A percentile compares a stretch with the other conserved stretches of the same genome.
phyloP scores from a whole-genome alignment of 2,113 vertebrate genomes.

The Geothlypis trichas region DNA sequence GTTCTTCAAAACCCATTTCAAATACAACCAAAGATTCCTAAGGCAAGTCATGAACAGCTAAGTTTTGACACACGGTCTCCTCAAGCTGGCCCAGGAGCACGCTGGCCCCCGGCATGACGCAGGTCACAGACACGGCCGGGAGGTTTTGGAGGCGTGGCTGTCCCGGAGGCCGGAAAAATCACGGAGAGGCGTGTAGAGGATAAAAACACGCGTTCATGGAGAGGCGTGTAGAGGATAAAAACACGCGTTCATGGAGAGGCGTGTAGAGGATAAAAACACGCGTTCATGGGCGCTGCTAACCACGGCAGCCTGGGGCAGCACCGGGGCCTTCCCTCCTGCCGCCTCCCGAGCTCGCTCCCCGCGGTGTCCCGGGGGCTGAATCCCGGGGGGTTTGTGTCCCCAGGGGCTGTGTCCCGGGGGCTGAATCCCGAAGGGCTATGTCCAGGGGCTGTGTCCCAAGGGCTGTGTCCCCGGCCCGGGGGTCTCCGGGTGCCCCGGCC shows the following conservation, averaged over 20 bases:
- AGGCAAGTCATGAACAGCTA: fast-evolving
- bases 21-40: fast-evolving
- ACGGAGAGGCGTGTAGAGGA: fast-evolving
- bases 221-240: no score
- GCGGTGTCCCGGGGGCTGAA: neutral
- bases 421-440: no score
- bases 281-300: neutral
- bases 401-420: neutral
- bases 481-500: neutral
- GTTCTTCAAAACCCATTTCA: neutral
- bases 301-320: neutral
- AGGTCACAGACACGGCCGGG: neutral
- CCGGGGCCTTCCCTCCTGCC: neutral
- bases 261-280: neutral
- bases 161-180: neutral
- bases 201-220: neutral
- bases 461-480: neutral
- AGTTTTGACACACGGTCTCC: no score
- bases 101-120: neutral
- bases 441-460: fast-evolving
- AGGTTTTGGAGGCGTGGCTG: neutral
- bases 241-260: no score
- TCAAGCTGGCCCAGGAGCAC: fast-evolving
- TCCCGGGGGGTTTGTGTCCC: neutral
- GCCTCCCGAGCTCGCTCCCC: no score